Evolutionary conservation across 2,113 vertebrate genomes (phyloP).

Genomic region (Oreamnos americanus): DNA sequence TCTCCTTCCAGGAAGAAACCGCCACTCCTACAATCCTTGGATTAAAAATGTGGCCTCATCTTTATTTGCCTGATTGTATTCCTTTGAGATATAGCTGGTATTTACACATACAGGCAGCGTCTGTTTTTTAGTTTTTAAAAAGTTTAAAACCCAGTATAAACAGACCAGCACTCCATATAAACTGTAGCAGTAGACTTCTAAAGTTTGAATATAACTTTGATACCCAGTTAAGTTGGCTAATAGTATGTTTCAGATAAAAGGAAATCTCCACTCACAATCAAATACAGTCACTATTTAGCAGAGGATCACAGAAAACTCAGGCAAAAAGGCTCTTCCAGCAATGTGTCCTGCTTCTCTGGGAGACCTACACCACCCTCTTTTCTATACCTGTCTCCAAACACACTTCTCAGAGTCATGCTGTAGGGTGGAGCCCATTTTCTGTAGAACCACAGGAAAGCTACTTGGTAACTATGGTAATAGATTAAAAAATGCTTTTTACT

Average conservation of each 20-base stretch:
- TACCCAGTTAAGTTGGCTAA: neutral
- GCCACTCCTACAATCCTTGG: neutral
- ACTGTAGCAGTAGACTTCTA: neutral
- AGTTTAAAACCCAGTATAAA: neutral
- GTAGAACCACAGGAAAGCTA: conserved; percentile 69
- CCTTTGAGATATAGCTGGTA: neutral
- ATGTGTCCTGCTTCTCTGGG: conserved; percentile 44
- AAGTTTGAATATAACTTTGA: neutral
- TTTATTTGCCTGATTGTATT: neutral
- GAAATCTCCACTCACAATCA: neutral
- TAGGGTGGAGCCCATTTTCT: conserved; percentile 30
- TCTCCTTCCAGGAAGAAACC: neutral
- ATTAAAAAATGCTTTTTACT: conserved; percentile 69
- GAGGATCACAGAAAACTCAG: neutral
- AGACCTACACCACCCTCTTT: neutral
- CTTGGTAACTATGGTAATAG: conserved; percentile 78
- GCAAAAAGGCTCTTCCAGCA: neutral
- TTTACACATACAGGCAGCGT: neutral
- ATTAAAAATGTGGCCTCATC: neutral
- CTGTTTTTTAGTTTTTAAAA: neutral
- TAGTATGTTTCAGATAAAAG: neutral
- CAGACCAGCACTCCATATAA: neutral
- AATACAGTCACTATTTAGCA: neutral
- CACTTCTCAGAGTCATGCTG: neutral
- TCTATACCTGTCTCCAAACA: neutral